Percentiles rank a stretch among this genome's conserved stretches.
Evolutionary conservation across 1,140 invertebrate species (phyloP).

Genomic region (Plutomurus gul): DNA sequence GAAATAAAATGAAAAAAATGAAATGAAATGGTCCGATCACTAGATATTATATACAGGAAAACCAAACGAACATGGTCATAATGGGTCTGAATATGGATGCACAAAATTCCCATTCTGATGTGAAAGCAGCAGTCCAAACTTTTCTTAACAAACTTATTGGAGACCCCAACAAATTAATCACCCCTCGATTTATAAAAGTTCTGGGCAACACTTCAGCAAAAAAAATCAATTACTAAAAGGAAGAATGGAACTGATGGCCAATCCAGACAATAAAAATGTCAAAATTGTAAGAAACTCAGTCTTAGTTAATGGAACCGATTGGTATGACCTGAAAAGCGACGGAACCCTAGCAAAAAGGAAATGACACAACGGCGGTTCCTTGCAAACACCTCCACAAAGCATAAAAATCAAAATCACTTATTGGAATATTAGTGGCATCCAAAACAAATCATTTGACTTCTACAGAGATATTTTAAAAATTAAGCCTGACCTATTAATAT

Average conservation of each 20-base stretch:
- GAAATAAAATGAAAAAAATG: no score
- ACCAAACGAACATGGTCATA: no score
- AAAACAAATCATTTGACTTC: neutral
- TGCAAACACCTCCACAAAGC: neutral
- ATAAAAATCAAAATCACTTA: neutral
- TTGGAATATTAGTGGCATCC: neutral
- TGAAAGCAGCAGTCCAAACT: no score
- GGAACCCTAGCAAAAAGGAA: neutral
- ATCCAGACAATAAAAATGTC: neutral
- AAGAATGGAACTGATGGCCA: neutral
- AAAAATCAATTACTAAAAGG: neutral
- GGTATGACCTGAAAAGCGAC: neutral
- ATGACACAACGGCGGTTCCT: neutral
- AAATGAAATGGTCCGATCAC: no score
- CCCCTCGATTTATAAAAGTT: no score
- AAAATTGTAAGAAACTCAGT: neutral
- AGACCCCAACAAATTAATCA: no score
- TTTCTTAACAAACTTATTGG: no score
- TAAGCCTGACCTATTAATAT: neutral
- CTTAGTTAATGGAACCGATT: neutral
- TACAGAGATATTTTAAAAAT: neutral
- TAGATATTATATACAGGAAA: no score
- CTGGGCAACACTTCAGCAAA: no score
- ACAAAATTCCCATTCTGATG: no score
- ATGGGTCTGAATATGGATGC: no score